phyloP scores from a whole-genome alignment of 2,113 vertebrate genomes.

The Osmerus eperlanus region DNA sequence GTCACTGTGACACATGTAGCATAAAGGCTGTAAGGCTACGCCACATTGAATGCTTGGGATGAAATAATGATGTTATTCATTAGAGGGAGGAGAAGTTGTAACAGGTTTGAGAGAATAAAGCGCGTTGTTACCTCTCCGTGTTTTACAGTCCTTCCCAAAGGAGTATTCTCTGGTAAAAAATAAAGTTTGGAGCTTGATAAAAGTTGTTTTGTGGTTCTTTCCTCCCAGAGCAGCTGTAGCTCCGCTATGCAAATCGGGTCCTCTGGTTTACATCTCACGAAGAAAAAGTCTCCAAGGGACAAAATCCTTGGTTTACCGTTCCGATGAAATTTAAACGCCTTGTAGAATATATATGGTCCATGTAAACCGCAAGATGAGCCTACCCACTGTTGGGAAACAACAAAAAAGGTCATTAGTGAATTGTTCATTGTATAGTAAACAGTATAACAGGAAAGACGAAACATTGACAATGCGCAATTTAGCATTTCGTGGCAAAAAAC shows the following conservation, averaged over 20 bases:
- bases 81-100: constrained; percentile 13
- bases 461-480: neutral
- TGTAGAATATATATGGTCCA: constrained; percentile 98
- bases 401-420: constrained; percentile 47
- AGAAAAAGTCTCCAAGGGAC: constrained; percentile 97
- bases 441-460: neutral
- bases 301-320: constrained; percentile 86
- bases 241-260: constrained; percentile 96
- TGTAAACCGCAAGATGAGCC: constrained; percentile 97
- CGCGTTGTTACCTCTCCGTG: constrained; percentile 83
- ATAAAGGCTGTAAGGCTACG: neutral
- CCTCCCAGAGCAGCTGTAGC: constrained; percentile 97
- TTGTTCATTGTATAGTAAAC: neutral
- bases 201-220: constrained; percentile 95
- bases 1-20: neutral
- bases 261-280: constrained; percentile 93
- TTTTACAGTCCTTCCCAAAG: constrained; percentile 85
- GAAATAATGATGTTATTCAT: constrained; percentile 39
- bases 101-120: constrained; percentile 27
- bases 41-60: constrained; percentile 16
- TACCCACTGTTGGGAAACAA: constrained; percentile 85
- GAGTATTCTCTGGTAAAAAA: constrained; percentile 96
- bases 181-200: constrained; percentile 99
- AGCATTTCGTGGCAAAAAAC: neutral
- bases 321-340: constrained; percentile 93